phyloP scores from a whole-genome alignment of 2,888 invertebrate genomes.

The Plebejus anna region DNA sequence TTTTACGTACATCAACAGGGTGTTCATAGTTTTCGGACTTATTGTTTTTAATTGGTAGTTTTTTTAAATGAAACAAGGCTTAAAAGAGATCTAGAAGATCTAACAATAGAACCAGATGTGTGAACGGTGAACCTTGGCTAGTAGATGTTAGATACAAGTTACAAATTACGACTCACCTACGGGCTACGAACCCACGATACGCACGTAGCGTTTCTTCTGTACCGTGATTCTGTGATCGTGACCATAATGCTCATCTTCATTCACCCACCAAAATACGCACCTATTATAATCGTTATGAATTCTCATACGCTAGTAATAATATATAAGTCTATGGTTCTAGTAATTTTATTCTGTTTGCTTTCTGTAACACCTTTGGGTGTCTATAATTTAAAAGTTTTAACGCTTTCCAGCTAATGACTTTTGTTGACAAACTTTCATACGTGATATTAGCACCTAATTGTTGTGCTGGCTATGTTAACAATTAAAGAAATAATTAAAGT shows the following conservation, averaged over 20 bases:
- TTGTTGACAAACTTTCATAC: conserved; percentile 21
- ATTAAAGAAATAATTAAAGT: conserved; percentile 18
- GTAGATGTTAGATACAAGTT: too few relatives aligned
- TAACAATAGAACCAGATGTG: background rate
- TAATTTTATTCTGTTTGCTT: background rate
- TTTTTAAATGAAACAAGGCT: background rate
- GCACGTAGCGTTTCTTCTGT: too few relatives aligned
- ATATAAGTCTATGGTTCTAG: background rate
- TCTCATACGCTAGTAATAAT: background rate
- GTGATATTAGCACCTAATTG: conserved; percentile 16
- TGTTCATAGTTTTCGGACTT: background rate
- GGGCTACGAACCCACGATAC: too few relatives aligned
- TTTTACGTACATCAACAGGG: background rate
- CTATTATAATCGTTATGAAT: background rate
- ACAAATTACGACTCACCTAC: too few relatives aligned
- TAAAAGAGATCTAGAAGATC: background rate
- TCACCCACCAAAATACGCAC: too few relatives aligned
- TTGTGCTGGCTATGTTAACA: background rate
- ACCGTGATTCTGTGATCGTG: too few relatives aligned
- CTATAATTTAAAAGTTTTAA: conserved; percentile 8
- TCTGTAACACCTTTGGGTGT: conserved; percentile 9
- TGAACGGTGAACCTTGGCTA: background rate
- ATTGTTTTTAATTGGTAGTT: background rate
- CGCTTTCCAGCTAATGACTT: conserved; percentile 10
- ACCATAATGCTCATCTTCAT: too few relatives aligned